Evolutionary conservation across 2,797 vertebrate genomes (phyloP), one percentile per base, ranked within the genome.

Genomic region (Cetoscarus ocellatus): DNA sequence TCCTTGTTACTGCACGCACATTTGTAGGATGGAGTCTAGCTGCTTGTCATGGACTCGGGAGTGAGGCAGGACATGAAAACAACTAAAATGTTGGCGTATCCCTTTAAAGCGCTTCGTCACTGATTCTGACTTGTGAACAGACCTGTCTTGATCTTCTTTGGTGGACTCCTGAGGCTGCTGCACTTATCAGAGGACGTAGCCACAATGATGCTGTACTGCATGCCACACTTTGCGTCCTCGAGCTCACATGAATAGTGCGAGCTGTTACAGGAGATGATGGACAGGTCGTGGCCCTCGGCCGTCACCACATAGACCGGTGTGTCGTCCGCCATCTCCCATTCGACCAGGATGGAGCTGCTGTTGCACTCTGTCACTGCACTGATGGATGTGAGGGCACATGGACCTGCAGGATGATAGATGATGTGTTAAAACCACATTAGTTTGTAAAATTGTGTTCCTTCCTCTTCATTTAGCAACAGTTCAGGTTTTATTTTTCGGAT

Each of bases 121-220:
- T 43, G 42, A 43, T 6, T 7, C 13, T 3, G 13, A 14, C 44
- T 47, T 7, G 7, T 13, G 49, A 50, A 19, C 19, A 19, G 49
- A 48, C 95, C 92, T 56, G 94, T 94, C 47, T 68, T 59, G 10
- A 95, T 81, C 77, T 81, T 91, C 47, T 73, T 73, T 0, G 94
- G 91, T 0, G 91, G 86, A 67, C 95, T 95, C 42, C 94, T 88
- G 48, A 93, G 80, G 79, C 87, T 94, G 85, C 83, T 93, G 92
- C 95, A 96, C 76, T 93, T 93, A 80, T 92, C 84, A 3, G 93
- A 95, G 9, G 92, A 88, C 2, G 91, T 65, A 3, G 93, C 91
- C 5, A 95, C 91, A 1, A 93, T 92, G 80, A 95, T 50, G 63
- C 80, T 92, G 62, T 95, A 96, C 4, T 85, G 72, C 57, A 79